A percentile compares a stretch with the other conserved stretches of the same genome.
These are phyloP conservation scores for Tetramorium alpestre DNA, from an alignment of 1,140 invertebrate species.

Conservation along the genomic window DNA sequence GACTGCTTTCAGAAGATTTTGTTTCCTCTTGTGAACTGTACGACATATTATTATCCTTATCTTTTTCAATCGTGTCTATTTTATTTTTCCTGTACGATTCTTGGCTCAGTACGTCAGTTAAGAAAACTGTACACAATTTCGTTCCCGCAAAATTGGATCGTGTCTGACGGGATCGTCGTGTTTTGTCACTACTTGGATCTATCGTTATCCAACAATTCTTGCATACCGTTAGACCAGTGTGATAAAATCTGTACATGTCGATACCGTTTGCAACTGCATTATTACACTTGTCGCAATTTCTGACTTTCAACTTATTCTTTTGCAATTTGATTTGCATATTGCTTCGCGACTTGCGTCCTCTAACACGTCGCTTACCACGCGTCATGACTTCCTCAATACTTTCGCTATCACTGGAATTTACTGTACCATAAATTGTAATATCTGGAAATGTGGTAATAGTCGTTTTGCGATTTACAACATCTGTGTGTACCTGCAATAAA, in stretches of 20 bases:
- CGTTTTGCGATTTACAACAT: conserved; percentile 79
- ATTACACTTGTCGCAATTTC: conserved; percentile 77
- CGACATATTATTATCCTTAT: conserved; percentile 71
- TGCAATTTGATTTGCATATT: neutral
- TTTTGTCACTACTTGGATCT: conserved; percentile 64
- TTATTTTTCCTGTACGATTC: conserved; percentile 22
- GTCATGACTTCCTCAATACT: conserved; percentile 55
- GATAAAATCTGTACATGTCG: conserved; percentile 77
- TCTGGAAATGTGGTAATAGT: conserved; percentile 71
- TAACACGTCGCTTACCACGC: neutral
- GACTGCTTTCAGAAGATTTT: neutral
- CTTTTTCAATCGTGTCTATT: conserved; percentile 68
- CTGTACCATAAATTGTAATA: conserved; percentile 57
- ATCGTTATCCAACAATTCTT: conserved; percentile 79
- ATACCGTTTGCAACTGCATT: conserved; percentile 58
- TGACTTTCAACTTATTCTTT: neutral
- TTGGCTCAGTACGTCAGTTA: conserved; percentile 78
- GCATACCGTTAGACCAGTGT: conserved; percentile 77
- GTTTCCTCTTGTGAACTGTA: conserved; percentile 40
- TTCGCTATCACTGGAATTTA: conserved; percentile 73
- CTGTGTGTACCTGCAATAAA: conserved; percentile 74
- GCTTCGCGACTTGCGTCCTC: neutral
- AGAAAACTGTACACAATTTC: conserved; percentile 78
- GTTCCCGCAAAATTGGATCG: conserved; percentile 53
- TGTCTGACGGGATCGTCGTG: conserved; percentile 19